phyloP scores from a whole-genome alignment of 2,113 vertebrate genomes.

The Mesitornis unicolor region DNA sequence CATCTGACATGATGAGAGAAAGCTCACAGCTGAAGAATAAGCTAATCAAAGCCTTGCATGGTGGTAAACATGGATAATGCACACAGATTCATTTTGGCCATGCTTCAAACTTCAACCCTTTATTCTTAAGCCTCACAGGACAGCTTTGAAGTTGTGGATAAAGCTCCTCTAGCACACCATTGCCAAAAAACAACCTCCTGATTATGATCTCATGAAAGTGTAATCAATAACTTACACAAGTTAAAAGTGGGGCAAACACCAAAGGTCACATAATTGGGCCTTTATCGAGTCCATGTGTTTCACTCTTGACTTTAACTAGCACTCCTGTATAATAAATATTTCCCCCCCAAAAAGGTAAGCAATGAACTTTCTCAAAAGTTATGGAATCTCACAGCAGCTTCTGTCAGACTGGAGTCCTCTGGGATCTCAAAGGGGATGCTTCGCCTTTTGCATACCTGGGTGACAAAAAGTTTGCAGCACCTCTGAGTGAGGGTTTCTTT shows the following conservation, averaged over 20 bases:
- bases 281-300: slow-evolving; percentile 77
- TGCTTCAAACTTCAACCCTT: slow-evolving; percentile 78
- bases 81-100: slow-evolving; percentile 73
- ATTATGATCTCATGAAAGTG: slow-evolving; percentile 86
- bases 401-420: slow-evolving; percentile 25
- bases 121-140: slow-evolving; percentile 79
- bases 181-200: slow-evolving; percentile 80
- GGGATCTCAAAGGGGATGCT: background rate
- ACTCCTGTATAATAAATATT: slow-evolving; percentile 38
- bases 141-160: slow-evolving; percentile 86
- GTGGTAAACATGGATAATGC: slow-evolving; percentile 78
- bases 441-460: background rate
- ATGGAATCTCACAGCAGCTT: slow-evolving; percentile 61
- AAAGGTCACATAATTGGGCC: slow-evolving; percentile 73
- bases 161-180: slow-evolving; percentile 79
- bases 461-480: background rate
- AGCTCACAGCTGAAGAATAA: slow-evolving; percentile 66
- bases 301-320: slow-evolving; percentile 35
- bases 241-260: slow-evolving; percentile 76
- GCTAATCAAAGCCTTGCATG: slow-evolving; percentile 70
- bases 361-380: slow-evolving; percentile 55
- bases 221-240: slow-evolving; percentile 79
- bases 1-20: slow-evolving; percentile 69
- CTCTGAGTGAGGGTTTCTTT: background rate
- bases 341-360: slow-evolving; percentile 36